phyloP scores from a whole-genome alignment of 2,113 vertebrate species.

The Prietella phreatophila region DNA sequence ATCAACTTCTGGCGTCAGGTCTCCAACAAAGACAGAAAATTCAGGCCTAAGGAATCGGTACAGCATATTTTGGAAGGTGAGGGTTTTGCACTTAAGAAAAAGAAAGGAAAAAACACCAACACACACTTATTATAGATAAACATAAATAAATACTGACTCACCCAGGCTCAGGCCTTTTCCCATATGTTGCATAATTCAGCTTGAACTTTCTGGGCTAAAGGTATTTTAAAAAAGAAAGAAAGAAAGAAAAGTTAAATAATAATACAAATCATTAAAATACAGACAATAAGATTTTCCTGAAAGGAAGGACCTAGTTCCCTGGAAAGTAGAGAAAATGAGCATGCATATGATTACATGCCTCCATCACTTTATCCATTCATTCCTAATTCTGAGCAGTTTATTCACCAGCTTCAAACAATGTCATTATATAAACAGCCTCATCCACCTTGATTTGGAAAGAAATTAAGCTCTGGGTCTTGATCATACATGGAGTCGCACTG shows the following conservation, averaged over 20 bases:
- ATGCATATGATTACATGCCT: conserved; percentile 76
- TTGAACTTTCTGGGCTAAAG: conserved; percentile 79
- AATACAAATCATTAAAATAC: conserved; percentile 44
- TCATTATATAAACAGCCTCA: conserved; percentile 70
- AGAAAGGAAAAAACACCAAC: too few species aligned
- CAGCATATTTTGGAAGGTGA: neutral
- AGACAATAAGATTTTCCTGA: conserved; percentile 58
- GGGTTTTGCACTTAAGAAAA: neutral
- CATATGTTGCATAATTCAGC: conserved; percentile 79
- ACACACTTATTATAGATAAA: too few species aligned
- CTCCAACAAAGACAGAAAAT: conserved; percentile 89
- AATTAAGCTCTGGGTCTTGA: conserved; percentile 66
- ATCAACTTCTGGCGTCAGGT: conserved; percentile 85
- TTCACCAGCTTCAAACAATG: conserved; percentile 77
- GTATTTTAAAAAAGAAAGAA: neutral
- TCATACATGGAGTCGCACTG: conserved; percentile 16
- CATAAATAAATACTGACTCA: conserved; percentile 56
- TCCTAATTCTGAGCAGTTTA: conserved; percentile 74
- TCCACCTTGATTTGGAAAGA: conserved; percentile 67
- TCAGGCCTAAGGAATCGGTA: conserved; percentile 71
- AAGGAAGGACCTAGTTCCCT: conserved; percentile 59
- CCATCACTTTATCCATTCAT: conserved; percentile 74
- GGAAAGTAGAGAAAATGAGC: conserved; percentile 64
- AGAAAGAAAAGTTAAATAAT: conserved; percentile 37
- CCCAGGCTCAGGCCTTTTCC: conserved; percentile 76